phyloP scores from a whole-genome alignment of 2,797 vertebrate species.

The Propithecus deckenii region DNA sequence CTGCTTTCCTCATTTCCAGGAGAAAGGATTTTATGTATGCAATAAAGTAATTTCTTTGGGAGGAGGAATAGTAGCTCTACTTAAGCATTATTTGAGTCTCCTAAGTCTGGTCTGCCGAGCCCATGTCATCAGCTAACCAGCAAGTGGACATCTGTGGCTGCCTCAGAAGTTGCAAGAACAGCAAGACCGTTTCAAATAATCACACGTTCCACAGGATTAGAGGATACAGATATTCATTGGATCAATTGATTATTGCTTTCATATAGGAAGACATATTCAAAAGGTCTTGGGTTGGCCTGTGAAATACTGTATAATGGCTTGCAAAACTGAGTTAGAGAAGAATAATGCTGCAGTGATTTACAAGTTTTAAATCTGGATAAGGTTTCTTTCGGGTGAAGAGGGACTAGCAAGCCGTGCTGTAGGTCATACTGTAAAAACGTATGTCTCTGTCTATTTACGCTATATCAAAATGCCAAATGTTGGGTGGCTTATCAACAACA shows the following conservation, averaged over 20 bases:
- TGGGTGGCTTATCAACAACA: not conserved
- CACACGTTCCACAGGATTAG: fast-evolving
- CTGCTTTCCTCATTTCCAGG: constrained; percentile 73
- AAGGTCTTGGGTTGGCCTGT: not conserved
- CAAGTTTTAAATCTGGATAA: not conserved
- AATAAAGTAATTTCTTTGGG: constrained; percentile 62
- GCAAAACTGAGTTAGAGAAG: not conserved
- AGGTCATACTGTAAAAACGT: not conserved
- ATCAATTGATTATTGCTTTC: not conserved
- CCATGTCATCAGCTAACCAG: not conserved
- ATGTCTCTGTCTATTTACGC: fast-evolving
- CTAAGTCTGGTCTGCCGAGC: not conserved
- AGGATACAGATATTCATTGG: not conserved
- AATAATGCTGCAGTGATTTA: not conserved
- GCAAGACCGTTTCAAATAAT: not conserved
- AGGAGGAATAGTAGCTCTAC: constrained; percentile 54
- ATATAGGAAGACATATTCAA: not conserved
- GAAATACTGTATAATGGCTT: not conserved
- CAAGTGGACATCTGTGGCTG: constrained; percentile 12
- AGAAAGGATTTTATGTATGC: constrained; percentile 65
- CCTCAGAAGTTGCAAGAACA: not conserved
- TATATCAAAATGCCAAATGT: not conserved
- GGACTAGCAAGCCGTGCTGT: fast-evolving
- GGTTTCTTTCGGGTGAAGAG: not conserved
- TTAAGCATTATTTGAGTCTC: not conserved